Conservation (phyloP, 2,888 invertebrate species). For the Epirrhoe tristata region DNA sequence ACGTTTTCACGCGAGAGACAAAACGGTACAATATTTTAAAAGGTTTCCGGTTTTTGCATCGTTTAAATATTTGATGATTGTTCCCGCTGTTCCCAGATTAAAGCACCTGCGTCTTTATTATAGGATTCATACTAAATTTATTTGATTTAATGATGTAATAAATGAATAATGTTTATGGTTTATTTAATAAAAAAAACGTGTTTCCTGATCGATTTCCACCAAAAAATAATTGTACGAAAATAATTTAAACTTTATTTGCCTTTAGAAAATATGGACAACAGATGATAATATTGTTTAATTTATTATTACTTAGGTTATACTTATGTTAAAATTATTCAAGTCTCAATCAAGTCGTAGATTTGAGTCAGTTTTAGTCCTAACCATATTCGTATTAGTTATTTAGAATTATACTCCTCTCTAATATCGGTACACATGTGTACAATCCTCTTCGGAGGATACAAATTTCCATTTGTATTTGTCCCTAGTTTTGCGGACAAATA, state of each 20-base stretch:
- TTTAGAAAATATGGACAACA: too few relatives aligned
- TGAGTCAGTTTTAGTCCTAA: too few relatives aligned
- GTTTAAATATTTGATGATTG: conserved; percentile 3
- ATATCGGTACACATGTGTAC: conserved; percentile 42
- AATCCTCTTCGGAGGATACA: conserved; percentile 40
- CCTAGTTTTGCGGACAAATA: conserved; percentile 45
- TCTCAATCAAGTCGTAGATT: too few relatives aligned
- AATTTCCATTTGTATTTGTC: conserved; percentile 50
- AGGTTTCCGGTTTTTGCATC: neutral
- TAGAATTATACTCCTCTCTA: conserved; percentile 16
- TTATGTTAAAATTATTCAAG: too few relatives aligned
- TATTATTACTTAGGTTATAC: too few relatives aligned
- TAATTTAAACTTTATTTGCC: too few relatives aligned
- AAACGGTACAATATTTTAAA: conserved; percentile 33
- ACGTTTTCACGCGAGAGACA: conserved; percentile 39
- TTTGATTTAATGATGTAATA: neutral
- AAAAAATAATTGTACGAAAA: neutral
- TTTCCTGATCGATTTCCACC: too few relatives aligned
- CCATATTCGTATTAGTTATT: conserved; percentile 19
- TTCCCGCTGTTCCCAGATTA: neutral
- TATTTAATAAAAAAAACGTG: too few relatives aligned
- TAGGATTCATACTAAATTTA: neutral
- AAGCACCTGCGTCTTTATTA: conserved; percentile 5
- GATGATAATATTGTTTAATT: too few relatives aligned
- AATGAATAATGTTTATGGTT: too few relatives aligned